Evolutionary conservation across 2,888 invertebrate genomes (phyloP), one percentile per base, ranked within the genome.

Genomic region (Trichopria drosophilae): DNA sequence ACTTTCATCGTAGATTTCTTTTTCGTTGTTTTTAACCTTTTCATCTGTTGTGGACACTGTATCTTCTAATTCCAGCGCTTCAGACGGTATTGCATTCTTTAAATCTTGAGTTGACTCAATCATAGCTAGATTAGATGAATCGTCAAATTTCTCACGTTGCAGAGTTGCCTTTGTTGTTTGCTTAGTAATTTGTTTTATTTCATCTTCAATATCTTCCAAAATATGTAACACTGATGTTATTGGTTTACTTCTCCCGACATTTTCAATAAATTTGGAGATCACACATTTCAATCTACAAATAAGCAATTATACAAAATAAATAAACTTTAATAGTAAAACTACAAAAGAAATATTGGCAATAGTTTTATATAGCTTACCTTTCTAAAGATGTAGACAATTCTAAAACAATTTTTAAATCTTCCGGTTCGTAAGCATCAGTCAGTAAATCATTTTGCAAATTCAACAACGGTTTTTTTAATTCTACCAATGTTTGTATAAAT

Each of bases 161-260:
- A n/a, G n/a, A n/a, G n/a, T n/a, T n/a, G n/a, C n/a, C n/a, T n/a
- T n/a, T n/a, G n/a, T n/a, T n/a, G n/a, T n/a, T n/a, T n/a, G n/a
- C n/a, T n/a, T n/a, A n/a, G n/a, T n/a, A n/a, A n/a, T n/a, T n/a
- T n/a, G 19, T 12, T 12, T 32, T 13, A 58, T 45, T 34, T 68
- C 67, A 26, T 65, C 68, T 32, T 68, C 65, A 23, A 72, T 65
- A 24, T 69, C 70, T 46, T 69, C 68, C 4, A 72, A 43, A n/a
- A 71, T 47, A 32, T 67, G 60, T 3, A 69, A 23, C 12, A 72
- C 45, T 1, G 63, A 51, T 5, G 57, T 42, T n/a, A 66, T 52
- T 1, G 42, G 28, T 6, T 60, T 60, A 4, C 55, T 46, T 10
- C 48, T 60, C 2, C 48, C 43, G 3, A 59, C 34, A 9, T 48